phyloP scores from a whole-genome alignment of 2,113 vertebrate genomes.

The Percopsis transmontana region DNA sequence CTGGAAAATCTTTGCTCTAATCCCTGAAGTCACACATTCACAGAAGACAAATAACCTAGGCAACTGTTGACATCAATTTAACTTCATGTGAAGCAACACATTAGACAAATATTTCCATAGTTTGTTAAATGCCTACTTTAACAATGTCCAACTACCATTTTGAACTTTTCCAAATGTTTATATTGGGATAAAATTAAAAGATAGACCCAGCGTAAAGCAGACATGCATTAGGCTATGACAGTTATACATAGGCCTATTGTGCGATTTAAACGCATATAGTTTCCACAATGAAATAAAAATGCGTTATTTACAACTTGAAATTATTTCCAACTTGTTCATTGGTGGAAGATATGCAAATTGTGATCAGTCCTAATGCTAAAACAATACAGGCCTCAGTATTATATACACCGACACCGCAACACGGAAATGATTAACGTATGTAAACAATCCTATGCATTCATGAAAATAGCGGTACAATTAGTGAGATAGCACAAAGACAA shows the following conservation, averaged over 20 bases:
- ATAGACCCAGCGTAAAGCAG: background rate
- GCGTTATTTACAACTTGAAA: background rate
- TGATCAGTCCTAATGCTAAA: background rate
- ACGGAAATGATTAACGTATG: background rate
- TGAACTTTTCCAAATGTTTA: background rate
- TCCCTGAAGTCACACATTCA: constrained; percentile 51
- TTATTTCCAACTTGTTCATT: constrained; percentile 43
- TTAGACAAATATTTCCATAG: background rate
- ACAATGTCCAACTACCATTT: too few species aligned
- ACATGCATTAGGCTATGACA: background rate
- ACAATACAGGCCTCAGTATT: background rate
- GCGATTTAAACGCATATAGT: background rate
- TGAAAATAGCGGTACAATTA: constrained; percentile 10
- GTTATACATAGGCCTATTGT: background rate
- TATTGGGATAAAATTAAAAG: background rate
- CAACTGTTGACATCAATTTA: constrained; percentile 17
- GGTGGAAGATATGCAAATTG: background rate
- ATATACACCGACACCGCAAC: background rate
- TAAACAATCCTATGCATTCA: background rate
- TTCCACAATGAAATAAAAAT: background rate
- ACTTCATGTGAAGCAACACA: background rate
- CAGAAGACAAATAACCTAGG: constrained; percentile 44
- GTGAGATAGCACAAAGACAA: background rate
- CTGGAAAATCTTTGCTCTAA: constrained; percentile 61
- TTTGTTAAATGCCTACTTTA: background rate